phyloP scores from a whole-genome alignment of 2,888 invertebrate genomes.

The Helleia helle region DNA sequence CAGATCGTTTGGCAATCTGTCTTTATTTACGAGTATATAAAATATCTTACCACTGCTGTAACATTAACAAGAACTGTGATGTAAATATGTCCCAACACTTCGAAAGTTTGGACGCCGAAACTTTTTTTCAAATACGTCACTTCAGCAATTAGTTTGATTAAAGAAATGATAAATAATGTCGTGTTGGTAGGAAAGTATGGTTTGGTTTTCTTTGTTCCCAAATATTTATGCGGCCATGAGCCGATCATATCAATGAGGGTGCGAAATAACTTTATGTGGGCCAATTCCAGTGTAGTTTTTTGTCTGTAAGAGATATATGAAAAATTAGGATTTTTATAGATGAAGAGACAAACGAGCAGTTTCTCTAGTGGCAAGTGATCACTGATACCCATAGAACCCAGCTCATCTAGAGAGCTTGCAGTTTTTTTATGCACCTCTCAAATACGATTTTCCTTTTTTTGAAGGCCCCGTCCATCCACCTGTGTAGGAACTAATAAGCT shows the following conservation, averaged over 20 bases:
- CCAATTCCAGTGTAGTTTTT: background rate
- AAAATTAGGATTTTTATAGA: too few species aligned
- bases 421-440: too few species aligned
- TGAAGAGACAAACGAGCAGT: too few species aligned
- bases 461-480: too few species aligned
- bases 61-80: slow-evolving; percentile 11
- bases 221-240: slow-evolving; percentile 14
- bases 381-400: too few species aligned
- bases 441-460: too few species aligned
- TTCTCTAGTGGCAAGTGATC: too few species aligned
- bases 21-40: too few species aligned
- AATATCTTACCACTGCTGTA: slow-evolving; percentile 13
- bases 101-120: slow-evolving; percentile 12
- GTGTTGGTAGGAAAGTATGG: slow-evolving; percentile 11
- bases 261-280: slow-evolving; percentile 11
- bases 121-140: slow-evolving; percentile 12
- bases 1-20: too few species aligned
- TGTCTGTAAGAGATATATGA: slow-evolving; percentile 1
- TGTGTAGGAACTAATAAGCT: too few species aligned
- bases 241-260: slow-evolving; percentile 11
- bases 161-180: slow-evolving; percentile 10
- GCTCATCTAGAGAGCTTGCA: too few species aligned
- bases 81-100: slow-evolving; percentile 14
- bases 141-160: slow-evolving; percentile 10
- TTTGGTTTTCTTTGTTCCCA: slow-evolving; percentile 9